A percentile compares a stretch with the other conserved stretches of the same genome.
These are phyloP conservation scores for Oryctolagus cuniculus DNA, from an alignment of 2,113 vertebrate species.

Conservation along the genomic window DNA sequence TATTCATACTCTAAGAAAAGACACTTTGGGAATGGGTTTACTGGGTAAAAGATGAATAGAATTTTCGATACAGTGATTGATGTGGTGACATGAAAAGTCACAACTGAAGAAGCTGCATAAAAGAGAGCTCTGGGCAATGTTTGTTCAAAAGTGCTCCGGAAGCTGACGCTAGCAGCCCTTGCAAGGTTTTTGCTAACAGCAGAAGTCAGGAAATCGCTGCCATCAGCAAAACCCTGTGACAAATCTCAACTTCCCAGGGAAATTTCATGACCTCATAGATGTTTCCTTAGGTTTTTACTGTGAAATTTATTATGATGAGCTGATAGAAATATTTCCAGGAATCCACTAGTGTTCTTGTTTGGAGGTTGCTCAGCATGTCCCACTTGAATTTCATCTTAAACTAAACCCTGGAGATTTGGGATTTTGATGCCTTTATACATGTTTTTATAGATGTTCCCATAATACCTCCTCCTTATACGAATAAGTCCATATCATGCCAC, in stretches of 20 bases:
- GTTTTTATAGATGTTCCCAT: neutral
- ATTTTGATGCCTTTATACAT: neutral
- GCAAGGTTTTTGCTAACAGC: neutral
- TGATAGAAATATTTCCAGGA: neutral
- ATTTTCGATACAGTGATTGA: conserved; percentile 66
- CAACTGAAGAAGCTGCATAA: neutral
- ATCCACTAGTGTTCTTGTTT: neutral
- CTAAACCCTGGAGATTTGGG: neutral
- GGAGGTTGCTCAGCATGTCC: neutral
- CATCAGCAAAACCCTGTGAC: neutral
- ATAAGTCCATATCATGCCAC: too few relatives aligned
- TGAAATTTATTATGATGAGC: conserved; percentile 25
- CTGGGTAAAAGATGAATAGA: conserved; percentile 36
- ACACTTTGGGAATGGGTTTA: conserved; percentile 54
- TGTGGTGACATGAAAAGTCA: conserved; percentile 50
- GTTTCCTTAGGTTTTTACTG: neutral
- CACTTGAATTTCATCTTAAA: conserved; percentile 24
- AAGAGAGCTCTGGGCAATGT: neutral
- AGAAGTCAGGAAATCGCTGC: neutral
- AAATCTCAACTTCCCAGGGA: neutral
- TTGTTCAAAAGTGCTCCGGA: neutral
- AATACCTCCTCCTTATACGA: neutral
- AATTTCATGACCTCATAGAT: neutral
- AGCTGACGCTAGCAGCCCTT: neutral
- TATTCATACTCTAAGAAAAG: conserved; percentile 42